Percentiles rank a stretch among this genome's conserved stretches.
These are phyloP conservation scores for Pampusana beccarii DNA, from an alignment of 2,113 vertebrate genomes.

Conservation along the genomic window DNA sequence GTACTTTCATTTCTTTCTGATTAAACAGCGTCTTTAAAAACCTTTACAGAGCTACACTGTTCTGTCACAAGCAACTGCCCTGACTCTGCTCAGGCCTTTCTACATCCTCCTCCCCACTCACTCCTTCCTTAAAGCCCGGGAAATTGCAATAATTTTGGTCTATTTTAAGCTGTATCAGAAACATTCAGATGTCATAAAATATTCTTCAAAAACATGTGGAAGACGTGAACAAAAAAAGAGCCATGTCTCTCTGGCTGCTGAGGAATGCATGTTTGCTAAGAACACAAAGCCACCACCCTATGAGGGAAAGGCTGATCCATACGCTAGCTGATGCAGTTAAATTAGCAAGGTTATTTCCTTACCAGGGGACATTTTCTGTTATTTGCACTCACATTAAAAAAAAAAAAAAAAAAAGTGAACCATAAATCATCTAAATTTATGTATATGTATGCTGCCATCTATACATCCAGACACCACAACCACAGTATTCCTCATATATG, in stretches of 20 bases:
- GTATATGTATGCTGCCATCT: neutral
- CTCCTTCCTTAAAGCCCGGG: neutral
- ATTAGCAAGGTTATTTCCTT: slow-evolving; percentile 20
- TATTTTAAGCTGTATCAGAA: slow-evolving; percentile 24
- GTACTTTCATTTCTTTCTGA: neutral
- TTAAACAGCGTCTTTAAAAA: neutral
- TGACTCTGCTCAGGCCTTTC: neutral
- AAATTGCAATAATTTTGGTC: neutral
- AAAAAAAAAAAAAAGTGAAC: neutral
- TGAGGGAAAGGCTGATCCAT: neutral
- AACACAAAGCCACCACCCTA: neutral
- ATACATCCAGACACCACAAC: neutral
- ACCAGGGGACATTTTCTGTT: neutral
- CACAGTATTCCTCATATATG: neutral
- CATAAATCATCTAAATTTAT: neutral
- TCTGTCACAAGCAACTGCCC: neutral
- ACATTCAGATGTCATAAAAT: neutral
- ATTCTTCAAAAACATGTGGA: neutral
- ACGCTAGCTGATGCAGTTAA: neutral
- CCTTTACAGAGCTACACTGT: neutral
- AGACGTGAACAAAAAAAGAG: neutral
- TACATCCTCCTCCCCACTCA: neutral
- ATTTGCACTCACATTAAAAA: neutral
- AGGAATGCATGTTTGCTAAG: neutral
- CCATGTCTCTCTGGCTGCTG: neutral